Evolutionary conservation across 2,888 invertebrate species (phyloP), one percentile per base, ranked within the genome.

Genomic region (Mystacides longicornis): DNA sequence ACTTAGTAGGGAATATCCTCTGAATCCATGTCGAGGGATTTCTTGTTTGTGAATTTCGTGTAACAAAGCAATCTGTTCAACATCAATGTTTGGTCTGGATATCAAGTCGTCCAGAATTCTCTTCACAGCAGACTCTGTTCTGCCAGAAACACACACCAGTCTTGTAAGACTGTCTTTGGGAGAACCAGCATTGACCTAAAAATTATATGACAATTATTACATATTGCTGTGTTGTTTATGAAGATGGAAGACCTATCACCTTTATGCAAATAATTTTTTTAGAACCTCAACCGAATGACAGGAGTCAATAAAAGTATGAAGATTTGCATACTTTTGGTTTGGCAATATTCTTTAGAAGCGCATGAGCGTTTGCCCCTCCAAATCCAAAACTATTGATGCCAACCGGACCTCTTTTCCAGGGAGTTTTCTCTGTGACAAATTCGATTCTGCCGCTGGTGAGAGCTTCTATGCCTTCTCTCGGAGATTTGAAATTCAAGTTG

Each of bases 381-480:
- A 95, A 96, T 0, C 95, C 95, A 68, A 95, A 96, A 9, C 91
- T 93, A 74, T 92, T 96, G 22, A 95, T 78, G 2, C 88, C 94
- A 21, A 87, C 84, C 66, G 86, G 77, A 18, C 89, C 89, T 23
- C 87, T 86, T 27, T 81, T 71, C 79, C 91, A 86, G 0, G 79
- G 81, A 23, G 71, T 85, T 67, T 76, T 79, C 49, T 85, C 88
- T 0, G 85, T 82, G 1, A 96, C 85, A 0, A 96, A 91, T 62
- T 80, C 65, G 23, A 87, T 67, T 45, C 83, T 73, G 0, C 82
- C 83, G 23, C 85, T 79, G 1, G 75, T 73, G 0, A 89, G 67
- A 0, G 83, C 80, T 18, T 77, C 71, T 0, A 87, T 79, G 1
- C 80, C 81, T 31, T 80, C 71, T 22, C 82, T 78, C 1, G 90